Base-by-base conservation (phyloP, 2,113 vertebrate genomes). In the Pogonocichla stellata region DNA sequence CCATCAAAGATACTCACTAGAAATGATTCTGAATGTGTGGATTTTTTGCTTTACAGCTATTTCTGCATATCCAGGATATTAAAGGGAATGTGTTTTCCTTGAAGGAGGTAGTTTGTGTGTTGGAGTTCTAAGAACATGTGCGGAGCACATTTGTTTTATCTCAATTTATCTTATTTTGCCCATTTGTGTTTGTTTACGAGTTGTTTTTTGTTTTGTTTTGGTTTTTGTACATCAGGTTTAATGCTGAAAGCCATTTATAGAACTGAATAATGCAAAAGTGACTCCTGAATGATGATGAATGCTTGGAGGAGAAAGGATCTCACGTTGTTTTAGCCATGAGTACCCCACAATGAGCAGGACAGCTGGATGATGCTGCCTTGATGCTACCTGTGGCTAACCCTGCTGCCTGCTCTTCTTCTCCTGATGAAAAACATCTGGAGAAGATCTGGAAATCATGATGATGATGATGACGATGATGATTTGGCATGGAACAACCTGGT, bases 61-160 rank as follows among this genome's bases (percentile, higher is more conserved):
- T 79, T 81, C 65, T 93, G 86, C 69, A 33, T 72, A 81, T 80
- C 85, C 80, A 45, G 69, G 65, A 5, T 95, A 67, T 92, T 85
- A 91, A 92, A 93, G 79, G 45, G 58, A 83, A 54, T 24, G n/a
- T 40, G 28, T 95, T 90, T 70, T 75, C 80, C 94, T 96, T 89
- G 78, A 74, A 96, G 92, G 83, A 73, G 86, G 9, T 54, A 18
- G 69, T 85, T 94, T 86, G 47, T 74, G 1, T 24, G 71, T 65
- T 81, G 74, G 73, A 72, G 34, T 72, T 88, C 60, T 85, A 69
- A 86, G 84, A 84, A 71, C 28, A 43, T 57, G 75, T 78, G 91
- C 57, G 48, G 80, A 70, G n/a, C 17, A 4, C 36, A 0, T 86
- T 84, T 79, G 62, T 71, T 95, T 85, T 29, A n/a, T 72, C 78